Base-by-base conservation (phyloP, 2,797 vertebrate species). In the Sebastes itinus region DNA sequence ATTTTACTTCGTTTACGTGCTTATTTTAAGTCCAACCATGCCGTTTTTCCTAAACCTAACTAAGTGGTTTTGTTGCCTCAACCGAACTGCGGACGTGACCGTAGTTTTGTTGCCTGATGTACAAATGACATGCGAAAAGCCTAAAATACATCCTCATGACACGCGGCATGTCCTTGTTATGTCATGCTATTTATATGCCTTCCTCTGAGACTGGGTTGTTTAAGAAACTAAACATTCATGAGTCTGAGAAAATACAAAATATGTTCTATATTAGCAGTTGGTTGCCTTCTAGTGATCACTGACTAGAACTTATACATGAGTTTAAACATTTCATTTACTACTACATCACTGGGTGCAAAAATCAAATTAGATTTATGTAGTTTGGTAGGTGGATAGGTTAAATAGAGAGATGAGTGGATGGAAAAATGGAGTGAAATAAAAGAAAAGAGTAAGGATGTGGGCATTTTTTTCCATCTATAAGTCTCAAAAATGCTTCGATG, bases 401-500 rank as follows among this genome's bases (percentile, higher is more conserved):
- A 54, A 58, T 16, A 52, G 10, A 72, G n/a, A 76, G 60, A 64
- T 28, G 30, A 38, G 2, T 56, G 23, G 16, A 33, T 62, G 14
- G 6, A 42, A 18, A 42, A 68, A 60, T 56, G 5, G 2, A 30
- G 33, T 16, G 9, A 61, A 46, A 64, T 62, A 5, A 62, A 59
- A 28, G 0, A 63, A 30, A 28, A 20, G 20, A 74, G 23, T 38
- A 1, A 23, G 7, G 6, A 2, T 69, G 49, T 42, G 0, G n/a
- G 71, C 33, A 62, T 54, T 42, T 13, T 52, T 27, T 75, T 32
- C 7, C 20, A 75, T 78, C 22, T 58, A 22, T 74, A 68, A 23
- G 4, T 62, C 14, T 70, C 14, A 49, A 28, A 63, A 22, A 61
- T 42, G 20, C 33, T 54, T 2, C 22, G 28, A 61, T 23, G 1